A percentile compares a stretch with the other conserved stretches of the same genome.
Evolutionary conservation across 2,888 invertebrate species (phyloP).

Genomic region (Unio delphinus): DNA sequence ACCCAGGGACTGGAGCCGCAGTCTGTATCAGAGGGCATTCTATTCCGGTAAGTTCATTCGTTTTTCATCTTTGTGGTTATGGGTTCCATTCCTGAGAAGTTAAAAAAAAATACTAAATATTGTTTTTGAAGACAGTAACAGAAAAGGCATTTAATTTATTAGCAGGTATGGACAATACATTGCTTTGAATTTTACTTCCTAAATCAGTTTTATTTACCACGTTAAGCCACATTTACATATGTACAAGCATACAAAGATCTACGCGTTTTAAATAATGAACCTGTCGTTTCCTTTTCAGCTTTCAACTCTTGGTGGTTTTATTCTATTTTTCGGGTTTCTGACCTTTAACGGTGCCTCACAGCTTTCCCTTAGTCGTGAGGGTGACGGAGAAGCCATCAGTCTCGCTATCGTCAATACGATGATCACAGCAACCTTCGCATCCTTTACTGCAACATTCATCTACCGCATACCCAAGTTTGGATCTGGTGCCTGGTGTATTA

Average conservation of each 20-base stretch:
- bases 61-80: no score
- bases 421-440: conserved; percentile 72
- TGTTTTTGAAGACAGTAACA: no score
- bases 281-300: conserved; percentile 61
- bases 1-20: conserved; percentile 39
- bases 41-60: conserved; percentile 64
- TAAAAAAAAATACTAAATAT: no score
- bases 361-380: conserved; percentile 70
- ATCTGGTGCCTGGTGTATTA: conserved; percentile 71
- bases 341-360: conserved; percentile 75
- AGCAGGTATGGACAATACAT: no score
- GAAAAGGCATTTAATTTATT: no score
- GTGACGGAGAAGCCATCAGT: conserved; percentile 71
- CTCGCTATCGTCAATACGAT: conserved; percentile 73
- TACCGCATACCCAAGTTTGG: conserved; percentile 50
- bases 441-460: conserved; percentile 69
- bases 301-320: conserved; percentile 74
- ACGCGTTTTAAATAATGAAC: no score
- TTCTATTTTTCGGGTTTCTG: conserved; percentile 74
- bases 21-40: conserved; percentile 58
- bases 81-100: no score
- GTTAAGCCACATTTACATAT: no score
- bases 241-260: no score
- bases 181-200: no score
- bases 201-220: no score